These are phyloP conservation scores for Lasioglossum malachurum DNA, from an alignment of 2,888 invertebrate species.

Conservation along the genomic window DNA sequence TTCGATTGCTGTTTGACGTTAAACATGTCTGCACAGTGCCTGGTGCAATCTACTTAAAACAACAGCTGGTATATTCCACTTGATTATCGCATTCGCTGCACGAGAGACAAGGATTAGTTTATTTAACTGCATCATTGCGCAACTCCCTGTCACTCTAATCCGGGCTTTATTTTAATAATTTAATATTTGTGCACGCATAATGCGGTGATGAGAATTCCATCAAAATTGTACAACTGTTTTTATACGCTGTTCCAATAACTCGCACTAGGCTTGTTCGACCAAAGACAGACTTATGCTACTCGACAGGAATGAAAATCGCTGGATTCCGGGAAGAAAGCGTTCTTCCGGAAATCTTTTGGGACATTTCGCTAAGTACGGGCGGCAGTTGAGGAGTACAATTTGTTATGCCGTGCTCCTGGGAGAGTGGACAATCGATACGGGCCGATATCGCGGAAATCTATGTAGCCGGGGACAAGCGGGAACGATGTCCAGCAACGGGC, in stretches of 20 bases:
- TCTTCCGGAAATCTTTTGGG: neutral
- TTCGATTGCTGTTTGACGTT: neutral
- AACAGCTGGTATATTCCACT: neutral
- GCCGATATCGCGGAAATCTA: slow-evolving; percentile 28
- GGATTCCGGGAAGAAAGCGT: neutral
- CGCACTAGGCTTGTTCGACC: neutral
- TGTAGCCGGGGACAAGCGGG: slow-evolving; percentile 21
- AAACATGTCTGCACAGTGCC: neutral
- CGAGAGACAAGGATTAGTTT: neutral
- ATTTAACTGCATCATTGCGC: neutral
- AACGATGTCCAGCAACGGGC: slow-evolving; percentile 18
- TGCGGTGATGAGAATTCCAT: neutral
- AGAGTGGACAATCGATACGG: slow-evolving; percentile 41
- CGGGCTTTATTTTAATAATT: neutral
- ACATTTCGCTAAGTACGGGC: neutral
- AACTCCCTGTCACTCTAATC: too few relatives aligned
- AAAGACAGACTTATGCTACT: neutral
- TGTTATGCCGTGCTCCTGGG: slow-evolving; percentile 25
- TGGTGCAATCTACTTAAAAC: neutral
- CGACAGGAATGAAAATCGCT: neutral
- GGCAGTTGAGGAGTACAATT: slow-evolving; percentile 18
- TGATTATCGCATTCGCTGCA: neutral
- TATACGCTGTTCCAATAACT: neutral
- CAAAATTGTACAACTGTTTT: neutral
- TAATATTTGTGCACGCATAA: too few relatives aligned